A percentile compares a stretch with the other conserved stretches of the same genome.
Conservation (phyloP, 1,140 invertebrate genomes). For the Hydropsyche tenuis region DNA sequence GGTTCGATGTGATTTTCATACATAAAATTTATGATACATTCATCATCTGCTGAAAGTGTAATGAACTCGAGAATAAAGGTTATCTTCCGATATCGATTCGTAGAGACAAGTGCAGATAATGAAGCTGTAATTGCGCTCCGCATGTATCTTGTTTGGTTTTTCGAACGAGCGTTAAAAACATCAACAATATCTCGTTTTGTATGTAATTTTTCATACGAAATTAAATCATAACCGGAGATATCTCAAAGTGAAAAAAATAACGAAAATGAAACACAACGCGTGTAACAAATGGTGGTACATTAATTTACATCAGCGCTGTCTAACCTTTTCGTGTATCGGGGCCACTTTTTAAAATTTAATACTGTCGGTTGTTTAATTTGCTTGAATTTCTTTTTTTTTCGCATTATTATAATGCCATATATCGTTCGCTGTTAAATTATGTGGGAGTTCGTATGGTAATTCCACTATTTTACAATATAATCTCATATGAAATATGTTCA, state of each 20-base stretch:
- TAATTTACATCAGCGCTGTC: conserved; percentile 17
- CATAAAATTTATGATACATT: conserved; percentile 14
- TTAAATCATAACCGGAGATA: conserved; percentile 18
- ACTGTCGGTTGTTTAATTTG: conserved; percentile 1
- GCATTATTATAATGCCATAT: neutral
- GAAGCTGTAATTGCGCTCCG: no score
- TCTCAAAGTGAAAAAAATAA: neutral
- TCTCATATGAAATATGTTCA: no score
- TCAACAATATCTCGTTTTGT: neutral
- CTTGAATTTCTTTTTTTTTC: neutral
- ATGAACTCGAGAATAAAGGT: conserved; percentile 4
- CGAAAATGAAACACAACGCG: neutral
- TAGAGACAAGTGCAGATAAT: no score
- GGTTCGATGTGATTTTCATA: neutral
- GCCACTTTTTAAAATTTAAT: conserved; percentile 15
- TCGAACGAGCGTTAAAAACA: neutral
- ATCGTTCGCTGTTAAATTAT: neutral
- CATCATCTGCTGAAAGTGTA: neutral
- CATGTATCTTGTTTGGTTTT: neutral
- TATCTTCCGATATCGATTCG: neutral
- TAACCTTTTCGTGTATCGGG: conserved; percentile 15
- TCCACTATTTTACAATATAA: neutral
- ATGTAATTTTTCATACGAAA: conserved; percentile 13
- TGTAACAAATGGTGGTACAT: conserved; percentile 4
- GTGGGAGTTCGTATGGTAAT: neutral